Percentiles rank a stretch among this genome's conserved stretches.
phyloP scores from a whole-genome alignment of 2,797 vertebrate species.

The Anguilla anguilla region DNA sequence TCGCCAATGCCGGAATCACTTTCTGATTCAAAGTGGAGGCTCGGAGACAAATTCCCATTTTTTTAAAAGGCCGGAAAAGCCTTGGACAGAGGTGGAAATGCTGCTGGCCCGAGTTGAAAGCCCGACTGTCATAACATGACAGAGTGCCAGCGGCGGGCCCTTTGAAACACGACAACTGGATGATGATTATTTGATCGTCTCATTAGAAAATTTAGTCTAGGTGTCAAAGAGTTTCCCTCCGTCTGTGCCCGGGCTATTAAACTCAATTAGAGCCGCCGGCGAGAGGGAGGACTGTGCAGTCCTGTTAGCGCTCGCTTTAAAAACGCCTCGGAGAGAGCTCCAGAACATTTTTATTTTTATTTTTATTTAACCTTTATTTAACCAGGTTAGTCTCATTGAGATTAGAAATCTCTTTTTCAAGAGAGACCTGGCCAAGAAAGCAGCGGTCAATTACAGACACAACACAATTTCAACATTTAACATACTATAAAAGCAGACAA shows the following conservation, averaged over 20 bases:
- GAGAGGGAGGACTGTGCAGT: slow-evolving; percentile 82
- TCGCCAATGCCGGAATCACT: slow-evolving; percentile 54
- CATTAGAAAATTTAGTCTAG: slow-evolving; percentile 77
- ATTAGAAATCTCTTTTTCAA: too few species aligned
- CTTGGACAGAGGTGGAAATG: slow-evolving; percentile 68
- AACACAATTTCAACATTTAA: too few species aligned
- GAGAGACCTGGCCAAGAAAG: too few species aligned
- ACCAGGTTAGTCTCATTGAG: too few species aligned
- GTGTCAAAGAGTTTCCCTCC: slow-evolving; percentile 87
- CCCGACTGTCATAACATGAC: slow-evolving; percentile 64
- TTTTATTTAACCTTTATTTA: too few species aligned
- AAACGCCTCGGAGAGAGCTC: slow-evolving; percentile 85
- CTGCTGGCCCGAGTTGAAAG: slow-evolving; percentile 70
- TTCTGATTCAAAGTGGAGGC: slow-evolving; percentile 63
- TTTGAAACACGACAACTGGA: slow-evolving; percentile 78
- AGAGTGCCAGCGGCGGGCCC: slow-evolving; percentile 72
- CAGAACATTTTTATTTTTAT: slow-evolving; percentile 62
- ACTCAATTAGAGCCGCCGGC: slow-evolving; percentile 88
- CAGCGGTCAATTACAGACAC: too few species aligned
- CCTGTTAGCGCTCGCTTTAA: slow-evolving; percentile 84
- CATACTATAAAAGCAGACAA: too few species aligned
- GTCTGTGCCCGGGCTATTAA: slow-evolving; percentile 87
- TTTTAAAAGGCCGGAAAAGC: slow-evolving; percentile 70
- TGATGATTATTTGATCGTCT: slow-evolving; percentile 85
- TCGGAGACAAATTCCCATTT: slow-evolving; percentile 49